Evolutionary conservation across 2,113 vertebrate species (phyloP), one percentile per base, ranked within the genome.

Genomic region (Porphyrio hochstetteri): DNA sequence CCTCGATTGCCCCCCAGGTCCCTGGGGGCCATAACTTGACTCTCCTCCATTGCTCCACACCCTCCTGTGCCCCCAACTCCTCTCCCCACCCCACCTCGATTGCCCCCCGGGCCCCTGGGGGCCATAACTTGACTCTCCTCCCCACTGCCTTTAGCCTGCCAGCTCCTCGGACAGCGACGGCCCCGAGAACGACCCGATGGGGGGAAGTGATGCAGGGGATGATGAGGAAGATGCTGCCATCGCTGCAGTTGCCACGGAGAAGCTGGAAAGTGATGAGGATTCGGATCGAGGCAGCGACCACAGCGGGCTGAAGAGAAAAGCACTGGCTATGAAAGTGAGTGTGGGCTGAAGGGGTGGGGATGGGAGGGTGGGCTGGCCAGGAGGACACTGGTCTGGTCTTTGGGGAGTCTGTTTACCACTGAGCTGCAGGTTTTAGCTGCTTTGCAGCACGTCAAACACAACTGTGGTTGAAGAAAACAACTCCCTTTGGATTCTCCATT

Each of bases 81-180:
- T n/a, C n/a, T n/a, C n/a, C n/a, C n/a, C n/a, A n/a, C n/a, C n/a
- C n/a, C n/a, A n/a, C n/a, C n/a, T n/a, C n/a, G n/a, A n/a, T n/a
- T n/a, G n/a, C n/a, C n/a, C n/a, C n/a, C n/a, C n/a, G n/a, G n/a
- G n/a, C n/a, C n/a, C n/a, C n/a, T n/a, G n/a, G n/a, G n/a, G n/a
- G n/a, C n/a, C n/a, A n/a, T n/a, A n/a, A n/a, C n/a, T n/a, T 38
- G 0, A 1, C n/a, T 55, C 52, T 76, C 3, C 2, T 60, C 53
- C 89, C 50, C 0, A 1, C 35, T 33, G 57, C 53, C 64, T 42
- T 31, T 27, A 98, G 99, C 98, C 99, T 1, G 98, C 97, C 1
- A 99, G 99, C 94, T 99, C 99, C 31, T 99, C 99, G 0, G 99
- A 99, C 95, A 99, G 99, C 0, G 99, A 99, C 17, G 97, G 96